phyloP scores from a whole-genome alignment of 1,140 invertebrate species.

The Neoseiulus cucumeris region DNA sequence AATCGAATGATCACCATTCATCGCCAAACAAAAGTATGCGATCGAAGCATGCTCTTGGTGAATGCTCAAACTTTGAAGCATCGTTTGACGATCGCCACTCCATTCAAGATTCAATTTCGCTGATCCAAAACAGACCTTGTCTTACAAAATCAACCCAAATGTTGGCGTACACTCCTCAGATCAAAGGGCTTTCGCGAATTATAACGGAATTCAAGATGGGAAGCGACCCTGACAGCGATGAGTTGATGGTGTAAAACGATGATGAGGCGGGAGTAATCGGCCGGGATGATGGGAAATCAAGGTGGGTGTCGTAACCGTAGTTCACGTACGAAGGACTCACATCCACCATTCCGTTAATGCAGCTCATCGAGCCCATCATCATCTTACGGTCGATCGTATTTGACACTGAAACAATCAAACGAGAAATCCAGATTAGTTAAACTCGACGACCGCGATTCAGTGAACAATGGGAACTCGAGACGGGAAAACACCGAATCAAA shows the following conservation, averaged over 20 bases:
- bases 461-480: too few relatives aligned
- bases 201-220: background rate
- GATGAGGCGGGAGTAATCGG: constrained; percentile 1
- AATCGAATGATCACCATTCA: too few relatives aligned
- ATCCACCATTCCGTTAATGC: constrained; percentile 7
- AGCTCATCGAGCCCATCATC: constrained; percentile 10
- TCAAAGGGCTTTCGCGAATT: background rate
- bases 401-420: background rate
- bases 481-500: background rate
- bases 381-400: constrained; percentile 7
- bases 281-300: constrained; percentile 1
- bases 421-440: too few relatives aligned
- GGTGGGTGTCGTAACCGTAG: background rate
- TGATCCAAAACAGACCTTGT: too few relatives aligned
- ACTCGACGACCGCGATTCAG: too few relatives aligned
- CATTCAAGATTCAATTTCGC: too few relatives aligned
- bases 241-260: constrained; percentile 10
- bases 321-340: constrained; percentile 4
- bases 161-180: background rate
- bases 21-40: too few relatives aligned
- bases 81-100: too few relatives aligned
- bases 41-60: too few relatives aligned
- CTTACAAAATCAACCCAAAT: background rate
- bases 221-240: background rate
- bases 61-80: too few relatives aligned